phyloP scores from a whole-genome alignment of 1,140 invertebrate species.

The Rhopalosiphum maidis region DNA sequence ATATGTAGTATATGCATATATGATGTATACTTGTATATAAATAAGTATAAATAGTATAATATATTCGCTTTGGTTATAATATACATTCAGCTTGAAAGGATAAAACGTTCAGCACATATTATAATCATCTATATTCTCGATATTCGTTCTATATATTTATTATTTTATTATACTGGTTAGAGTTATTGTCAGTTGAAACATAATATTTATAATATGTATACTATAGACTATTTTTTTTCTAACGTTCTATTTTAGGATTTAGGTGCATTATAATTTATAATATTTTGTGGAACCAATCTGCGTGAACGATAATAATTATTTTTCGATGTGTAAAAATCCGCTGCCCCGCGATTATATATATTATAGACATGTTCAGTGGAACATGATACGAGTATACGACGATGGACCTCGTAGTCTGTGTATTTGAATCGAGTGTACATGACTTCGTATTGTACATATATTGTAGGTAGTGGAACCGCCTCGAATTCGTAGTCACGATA shows the following conservation, averaged over 20 bases:
- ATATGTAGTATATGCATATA: background rate
- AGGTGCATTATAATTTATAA: background rate
- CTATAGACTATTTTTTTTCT: background rate
- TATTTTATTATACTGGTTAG: background rate
- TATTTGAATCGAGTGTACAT: background rate
- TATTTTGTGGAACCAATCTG: background rate
- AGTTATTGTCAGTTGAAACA: constrained; percentile 5
- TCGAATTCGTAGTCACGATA: constrained; percentile 10
- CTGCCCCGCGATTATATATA: background rate
- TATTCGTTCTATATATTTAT: constrained; percentile 13
- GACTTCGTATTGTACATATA: background rate
- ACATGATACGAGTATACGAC: background rate
- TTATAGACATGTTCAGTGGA: background rate
- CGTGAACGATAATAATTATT: constrained; percentile 19
- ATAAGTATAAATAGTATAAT: constrained; percentile 15
- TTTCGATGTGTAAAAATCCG: background rate
- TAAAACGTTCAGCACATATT: background rate
- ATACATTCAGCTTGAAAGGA: background rate
- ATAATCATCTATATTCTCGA: background rate
- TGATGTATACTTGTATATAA: background rate
- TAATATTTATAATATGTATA: background rate
- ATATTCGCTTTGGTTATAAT: background rate
- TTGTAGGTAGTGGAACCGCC: background rate
- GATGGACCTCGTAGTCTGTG: background rate
- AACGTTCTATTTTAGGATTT: background rate